A percentile compares a stretch with the other conserved stretches of the same genome.
Conservation (phyloP, 2,113 vertebrate genomes). For the Agapornis roseicollis region DNA sequence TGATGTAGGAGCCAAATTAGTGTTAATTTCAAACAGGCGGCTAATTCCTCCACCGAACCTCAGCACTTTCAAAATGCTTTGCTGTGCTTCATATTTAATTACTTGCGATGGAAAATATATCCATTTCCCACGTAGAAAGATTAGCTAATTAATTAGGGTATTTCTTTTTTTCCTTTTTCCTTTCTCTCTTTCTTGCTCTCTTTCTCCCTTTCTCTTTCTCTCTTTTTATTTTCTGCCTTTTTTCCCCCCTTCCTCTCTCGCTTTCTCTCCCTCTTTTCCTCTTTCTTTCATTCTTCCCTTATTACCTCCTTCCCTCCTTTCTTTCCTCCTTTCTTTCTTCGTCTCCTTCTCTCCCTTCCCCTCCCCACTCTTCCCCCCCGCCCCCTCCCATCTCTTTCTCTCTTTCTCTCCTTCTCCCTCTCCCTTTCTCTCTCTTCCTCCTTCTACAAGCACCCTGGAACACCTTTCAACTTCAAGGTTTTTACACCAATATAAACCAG, state of each 20-base stretch:
- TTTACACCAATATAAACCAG: constrained; percentile 71
- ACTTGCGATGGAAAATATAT: background rate
- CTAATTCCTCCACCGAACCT: constrained; percentile 3
- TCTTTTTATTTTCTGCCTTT: background rate
- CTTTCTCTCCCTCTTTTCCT: background rate
- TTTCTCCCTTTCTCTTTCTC: background rate
- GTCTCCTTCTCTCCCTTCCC: background rate
- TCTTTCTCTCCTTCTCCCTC: background rate
- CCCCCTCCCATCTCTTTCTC: rapidly evolving
- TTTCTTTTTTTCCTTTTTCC: too few species aligned
- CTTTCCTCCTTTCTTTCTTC: background rate
- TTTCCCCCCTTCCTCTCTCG: too few species aligned
- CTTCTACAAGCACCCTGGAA: background rate
- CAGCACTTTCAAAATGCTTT: constrained; percentile 4
- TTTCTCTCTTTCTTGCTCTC: too few species aligned
- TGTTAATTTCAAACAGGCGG: constrained; percentile 57
- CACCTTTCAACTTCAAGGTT: constrained; percentile 71
- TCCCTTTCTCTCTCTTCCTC: background rate
- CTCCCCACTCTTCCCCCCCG: too few species aligned
- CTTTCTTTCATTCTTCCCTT: too few species aligned
- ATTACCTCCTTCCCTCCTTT: rapidly evolving
- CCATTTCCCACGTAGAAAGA: background rate
- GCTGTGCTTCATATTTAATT: background rate
- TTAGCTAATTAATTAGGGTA: background rate
- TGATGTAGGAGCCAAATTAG: constrained; percentile 48